phyloP scores from a whole-genome alignment of 2,888 invertebrate species.

The Elgonia sp. region DNA sequence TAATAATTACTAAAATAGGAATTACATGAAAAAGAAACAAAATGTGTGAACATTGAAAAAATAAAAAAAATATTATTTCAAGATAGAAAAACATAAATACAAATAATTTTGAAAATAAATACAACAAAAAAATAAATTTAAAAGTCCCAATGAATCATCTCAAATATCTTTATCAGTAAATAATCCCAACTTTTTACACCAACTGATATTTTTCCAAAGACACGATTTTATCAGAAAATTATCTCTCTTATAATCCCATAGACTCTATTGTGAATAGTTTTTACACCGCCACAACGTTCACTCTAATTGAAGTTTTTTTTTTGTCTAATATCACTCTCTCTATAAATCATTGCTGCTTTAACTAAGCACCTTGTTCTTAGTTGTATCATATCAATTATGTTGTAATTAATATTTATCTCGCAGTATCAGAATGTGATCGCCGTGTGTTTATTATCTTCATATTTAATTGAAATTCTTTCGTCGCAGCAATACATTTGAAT shows the following conservation, averaged over 20 bases:
- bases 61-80: too few relatives aligned
- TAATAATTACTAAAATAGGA: too few relatives aligned
- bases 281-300: background rate
- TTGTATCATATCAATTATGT: conserved; percentile 55
- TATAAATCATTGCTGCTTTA: conserved; percentile 46
- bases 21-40: too few relatives aligned
- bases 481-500: conserved; percentile 16
- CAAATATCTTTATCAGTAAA: conserved; percentile 13
- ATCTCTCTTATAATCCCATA: conserved; percentile 24
- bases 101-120: too few relatives aligned
- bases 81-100: too few relatives aligned
- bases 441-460: conserved; percentile 17
- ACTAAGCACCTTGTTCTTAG: conserved; percentile 27
- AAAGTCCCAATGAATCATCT: background rate
- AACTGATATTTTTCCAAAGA: conserved; percentile 12
- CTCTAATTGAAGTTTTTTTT: conserved; percentile 48
- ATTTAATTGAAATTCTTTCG: conserved; percentile 48
- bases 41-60: too few relatives aligned
- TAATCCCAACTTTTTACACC: background rate
- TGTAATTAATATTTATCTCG: conserved; percentile 57
- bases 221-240: conserved; percentile 22
- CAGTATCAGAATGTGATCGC: background rate
- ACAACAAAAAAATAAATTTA: too few relatives aligned
- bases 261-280: conserved; percentile 23
- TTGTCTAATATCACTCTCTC: conserved; percentile 19